These are phyloP conservation scores for Synergus japonicus DNA, from an alignment of 2,888 invertebrate species.

Conservation along the genomic window DNA sequence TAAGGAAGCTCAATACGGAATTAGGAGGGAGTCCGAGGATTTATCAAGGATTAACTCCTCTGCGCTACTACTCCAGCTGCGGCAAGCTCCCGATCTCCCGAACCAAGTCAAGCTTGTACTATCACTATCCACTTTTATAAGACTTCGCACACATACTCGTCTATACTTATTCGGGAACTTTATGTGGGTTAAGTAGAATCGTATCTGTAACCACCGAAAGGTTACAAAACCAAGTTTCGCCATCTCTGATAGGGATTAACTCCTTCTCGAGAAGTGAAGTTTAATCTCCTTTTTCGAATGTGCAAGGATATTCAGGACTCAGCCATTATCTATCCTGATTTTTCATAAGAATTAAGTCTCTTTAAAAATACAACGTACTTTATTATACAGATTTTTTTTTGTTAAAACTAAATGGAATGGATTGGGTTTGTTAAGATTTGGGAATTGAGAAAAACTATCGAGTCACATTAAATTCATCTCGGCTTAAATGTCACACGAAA, in stretches of 20 bases:
- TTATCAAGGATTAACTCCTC: constrained; percentile 74
- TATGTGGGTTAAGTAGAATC: constrained; percentile 67
- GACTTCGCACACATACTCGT: constrained; percentile 56
- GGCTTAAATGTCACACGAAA: not conserved
- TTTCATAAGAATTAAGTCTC: not conserved
- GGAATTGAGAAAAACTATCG: too few species aligned
- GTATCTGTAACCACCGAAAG: constrained; percentile 42
- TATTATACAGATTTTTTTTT: too few species aligned
- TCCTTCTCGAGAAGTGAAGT: constrained; percentile 19
- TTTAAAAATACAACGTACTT: not conserved
- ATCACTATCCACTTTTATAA: constrained; percentile 63
- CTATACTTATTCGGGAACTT: constrained; percentile 53
- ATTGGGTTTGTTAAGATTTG: too few species aligned
- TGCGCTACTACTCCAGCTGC: constrained; percentile 55
- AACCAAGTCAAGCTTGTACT: constrained; percentile 59
- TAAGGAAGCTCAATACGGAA: constrained; percentile 74
- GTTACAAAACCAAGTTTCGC: constrained; percentile 28
- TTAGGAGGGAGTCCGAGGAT: constrained; percentile 72
- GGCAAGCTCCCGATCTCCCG: constrained; percentile 30
- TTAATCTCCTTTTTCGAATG: constrained; percentile 32
- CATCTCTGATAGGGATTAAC: constrained; percentile 35
- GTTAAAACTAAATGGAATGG: too few species aligned
- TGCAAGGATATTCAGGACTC: constrained; percentile 12
- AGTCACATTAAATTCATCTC: not conserved
- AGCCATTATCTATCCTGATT: constrained; percentile 7